Evolutionary conservation across 2,888 invertebrate species (phyloP).

Genomic region (Mesoligia furuncula): DNA sequence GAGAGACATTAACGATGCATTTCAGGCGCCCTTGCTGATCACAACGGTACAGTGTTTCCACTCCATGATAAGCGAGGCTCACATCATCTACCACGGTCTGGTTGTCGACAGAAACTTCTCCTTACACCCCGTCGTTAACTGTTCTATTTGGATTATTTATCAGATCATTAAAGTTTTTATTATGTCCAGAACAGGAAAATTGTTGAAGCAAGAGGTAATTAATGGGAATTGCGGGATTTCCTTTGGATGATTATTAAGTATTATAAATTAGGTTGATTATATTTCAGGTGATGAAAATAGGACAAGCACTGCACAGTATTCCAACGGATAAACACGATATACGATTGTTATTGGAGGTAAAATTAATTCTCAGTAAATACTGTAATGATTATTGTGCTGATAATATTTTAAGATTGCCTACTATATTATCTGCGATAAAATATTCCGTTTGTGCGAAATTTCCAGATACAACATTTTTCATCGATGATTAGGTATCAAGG

Average conservation of each 20-base stretch:
- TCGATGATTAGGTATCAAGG: slow-evolving; percentile 77
- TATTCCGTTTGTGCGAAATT: slow-evolving; percentile 23
- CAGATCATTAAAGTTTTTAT: slow-evolving; percentile 81
- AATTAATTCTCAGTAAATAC: neutral
- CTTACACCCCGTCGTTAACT: slow-evolving; percentile 77
- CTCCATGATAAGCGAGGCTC: slow-evolving; percentile 80
- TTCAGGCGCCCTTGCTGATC: slow-evolving; percentile 79
- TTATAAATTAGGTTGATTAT: neutral
- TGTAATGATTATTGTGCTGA: neutral
- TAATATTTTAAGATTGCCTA: neutral
- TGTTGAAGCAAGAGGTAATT: slow-evolving; percentile 77
- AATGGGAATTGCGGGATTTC: neutral
- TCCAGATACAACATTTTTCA: slow-evolving; percentile 85
- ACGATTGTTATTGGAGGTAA: slow-evolving; percentile 79
- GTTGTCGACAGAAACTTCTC: slow-evolving; percentile 68
- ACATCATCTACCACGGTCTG: slow-evolving; percentile 82
- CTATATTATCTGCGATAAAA: neutral
- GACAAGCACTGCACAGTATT: slow-evolving; percentile 76
- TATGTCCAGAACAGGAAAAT: slow-evolving; percentile 76
- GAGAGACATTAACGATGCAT: slow-evolving; percentile 75
- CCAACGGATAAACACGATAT: slow-evolving; percentile 78
- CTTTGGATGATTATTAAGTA: neutral
- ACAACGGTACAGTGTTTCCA: slow-evolving; percentile 82
- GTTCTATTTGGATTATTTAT: slow-evolving; percentile 81
- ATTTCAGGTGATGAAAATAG: slow-evolving; percentile 77